phyloP scores from a whole-genome alignment of 2,113 vertebrate genomes.

The Peromyscus californicus region DNA sequence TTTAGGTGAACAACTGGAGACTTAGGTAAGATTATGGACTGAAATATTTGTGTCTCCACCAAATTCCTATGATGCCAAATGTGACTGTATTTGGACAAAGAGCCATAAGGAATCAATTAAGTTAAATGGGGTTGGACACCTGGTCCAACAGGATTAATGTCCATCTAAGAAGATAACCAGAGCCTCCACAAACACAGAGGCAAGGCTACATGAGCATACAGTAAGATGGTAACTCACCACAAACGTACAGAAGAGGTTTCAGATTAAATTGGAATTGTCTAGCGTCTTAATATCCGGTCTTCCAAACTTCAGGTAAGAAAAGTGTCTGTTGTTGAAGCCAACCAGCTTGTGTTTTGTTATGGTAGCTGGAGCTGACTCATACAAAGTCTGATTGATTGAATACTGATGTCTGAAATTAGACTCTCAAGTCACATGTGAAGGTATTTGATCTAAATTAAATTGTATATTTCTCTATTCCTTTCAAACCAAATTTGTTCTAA shows the following conservation, averaged over 20 bases:
- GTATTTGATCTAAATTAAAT: background rate
- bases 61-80: background rate
- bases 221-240: background rate
- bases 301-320: background rate
- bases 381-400: background rate
- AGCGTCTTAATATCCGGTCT: background rate
- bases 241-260: background rate
- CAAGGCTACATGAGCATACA: background rate
- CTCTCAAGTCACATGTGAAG: background rate
- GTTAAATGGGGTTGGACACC: background rate
- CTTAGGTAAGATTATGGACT: background rate
- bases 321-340: background rate
- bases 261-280: background rate
- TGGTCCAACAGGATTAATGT: background rate
- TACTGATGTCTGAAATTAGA: background rate
- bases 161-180: background rate
- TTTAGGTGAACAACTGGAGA: background rate
- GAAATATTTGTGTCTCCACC: background rate
- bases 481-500: background rate
- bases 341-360: background rate
- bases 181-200: background rate
- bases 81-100: constrained; percentile 2
- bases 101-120: background rate
- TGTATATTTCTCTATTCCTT: background rate
- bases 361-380: background rate